Percentiles rank a stretch among this genome's conserved stretches.
phyloP scores from a whole-genome alignment of 2,113 vertebrate species.

The Dendropsophus ebraccatus region DNA sequence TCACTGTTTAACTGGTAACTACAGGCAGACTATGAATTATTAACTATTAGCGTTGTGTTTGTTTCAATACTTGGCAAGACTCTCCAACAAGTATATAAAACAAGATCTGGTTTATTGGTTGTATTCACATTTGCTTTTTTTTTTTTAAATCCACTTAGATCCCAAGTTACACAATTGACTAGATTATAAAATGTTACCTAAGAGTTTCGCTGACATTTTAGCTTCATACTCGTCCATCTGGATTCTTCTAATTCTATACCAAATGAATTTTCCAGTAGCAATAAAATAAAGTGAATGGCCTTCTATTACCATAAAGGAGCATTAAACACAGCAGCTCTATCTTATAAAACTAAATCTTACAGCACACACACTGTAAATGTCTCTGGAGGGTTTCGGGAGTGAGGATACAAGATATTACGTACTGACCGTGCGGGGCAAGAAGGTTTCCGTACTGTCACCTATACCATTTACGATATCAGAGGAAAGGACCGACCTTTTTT shows the following conservation, averaged over 20 bases:
- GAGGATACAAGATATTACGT: background rate
- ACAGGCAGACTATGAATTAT: no score
- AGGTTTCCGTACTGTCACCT: no score
- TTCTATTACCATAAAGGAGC: background rate
- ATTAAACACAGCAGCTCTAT: background rate
- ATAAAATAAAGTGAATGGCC: background rate
- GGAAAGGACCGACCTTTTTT: no score
- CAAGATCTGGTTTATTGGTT: background rate
- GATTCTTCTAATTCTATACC: background rate
- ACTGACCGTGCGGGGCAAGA: background rate
- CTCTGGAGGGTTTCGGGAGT: background rate
- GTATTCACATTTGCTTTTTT: background rate
- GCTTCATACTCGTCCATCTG: background rate
- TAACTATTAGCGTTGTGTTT: background rate
- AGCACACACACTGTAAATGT: background rate
- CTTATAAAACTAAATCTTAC: background rate
- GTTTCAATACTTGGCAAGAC: background rate
- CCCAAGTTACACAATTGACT: background rate
- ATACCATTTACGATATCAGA: no score
- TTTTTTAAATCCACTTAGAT: background rate
- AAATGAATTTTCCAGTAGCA: background rate
- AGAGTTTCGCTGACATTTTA: background rate
- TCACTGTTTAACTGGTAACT: no score
- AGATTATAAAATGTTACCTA: background rate
- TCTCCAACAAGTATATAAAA: background rate